A percentile compares a stretch with the other conserved stretches of the same genome.
phyloP scores from a whole-genome alignment of 2,888 invertebrate species.

The Amphiduros pacificus region DNA sequence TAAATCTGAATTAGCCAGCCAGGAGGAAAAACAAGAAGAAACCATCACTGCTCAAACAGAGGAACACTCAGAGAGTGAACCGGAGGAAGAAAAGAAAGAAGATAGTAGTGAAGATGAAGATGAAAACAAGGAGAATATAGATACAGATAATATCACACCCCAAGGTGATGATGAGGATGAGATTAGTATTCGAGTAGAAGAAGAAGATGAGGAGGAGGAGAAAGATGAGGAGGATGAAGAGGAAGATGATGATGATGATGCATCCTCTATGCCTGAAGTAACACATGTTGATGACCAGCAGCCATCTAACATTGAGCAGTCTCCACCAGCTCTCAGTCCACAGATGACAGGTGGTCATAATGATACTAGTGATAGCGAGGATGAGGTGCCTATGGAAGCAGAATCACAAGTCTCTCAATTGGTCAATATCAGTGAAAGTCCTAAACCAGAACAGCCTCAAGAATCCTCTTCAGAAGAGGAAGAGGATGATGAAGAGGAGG shows the following conservation, averaged over 20 bases:
- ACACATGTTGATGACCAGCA: constrained; percentile 5
- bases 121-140: background rate
- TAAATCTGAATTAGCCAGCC: no score
- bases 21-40: background rate
- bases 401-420: no score
- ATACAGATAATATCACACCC: background rate
- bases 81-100: background rate
- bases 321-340: constrained; percentile 6
- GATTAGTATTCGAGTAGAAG: no score
- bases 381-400: background rate
- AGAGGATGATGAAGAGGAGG: background rate
- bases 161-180: constrained; percentile 10
- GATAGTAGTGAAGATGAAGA: background rate
- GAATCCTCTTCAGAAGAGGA: background rate
- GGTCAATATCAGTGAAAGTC: no score
- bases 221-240: constrained; percentile 18
- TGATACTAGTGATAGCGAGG: background rate
- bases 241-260: constrained; percentile 18
- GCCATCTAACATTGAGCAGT: background rate
- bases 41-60: background rate
- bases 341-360: constrained; percentile 1
- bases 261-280: constrained; percentile 9
- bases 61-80: background rate
- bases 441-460: no score
- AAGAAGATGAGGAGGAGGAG: constrained; percentile 14